These are phyloP conservation scores for Trachymyrmex cornetzi DNA, from an alignment of 1,140 invertebrate genomes.

Conservation along the genomic window DNA sequence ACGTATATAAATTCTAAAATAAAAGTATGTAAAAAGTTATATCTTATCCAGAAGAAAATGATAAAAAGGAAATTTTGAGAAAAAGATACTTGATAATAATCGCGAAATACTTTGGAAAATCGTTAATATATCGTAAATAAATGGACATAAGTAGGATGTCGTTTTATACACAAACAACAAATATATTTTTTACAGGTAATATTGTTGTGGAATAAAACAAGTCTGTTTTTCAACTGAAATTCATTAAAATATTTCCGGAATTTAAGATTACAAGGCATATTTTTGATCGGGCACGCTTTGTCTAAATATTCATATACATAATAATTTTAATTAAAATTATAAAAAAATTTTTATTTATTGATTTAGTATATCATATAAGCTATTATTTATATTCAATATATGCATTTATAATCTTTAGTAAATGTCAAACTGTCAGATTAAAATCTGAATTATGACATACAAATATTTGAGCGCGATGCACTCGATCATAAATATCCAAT, in stretches of 20 bases:
- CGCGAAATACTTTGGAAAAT: not conserved
- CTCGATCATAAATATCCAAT: not conserved
- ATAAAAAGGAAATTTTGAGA: not conserved
- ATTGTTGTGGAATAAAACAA: constrained; percentile 6
- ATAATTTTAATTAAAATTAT: not conserved
- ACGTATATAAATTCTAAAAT: not conserved
- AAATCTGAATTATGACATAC: not conserved
- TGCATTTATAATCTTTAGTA: not conserved
- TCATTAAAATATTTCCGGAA: not conserved
- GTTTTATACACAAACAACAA: not conserved
- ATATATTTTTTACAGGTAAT: not conserved
- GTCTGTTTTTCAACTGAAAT: constrained; percentile 20
- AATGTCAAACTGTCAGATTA: constrained; percentile 22
- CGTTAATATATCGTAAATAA: constrained; percentile 17
- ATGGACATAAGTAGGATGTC: not conserved
- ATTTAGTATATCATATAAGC: not conserved
- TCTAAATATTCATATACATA: not conserved
- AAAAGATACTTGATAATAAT: not conserved
- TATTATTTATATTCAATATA: not conserved
- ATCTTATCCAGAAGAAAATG: not conserved
- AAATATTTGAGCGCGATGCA: not conserved
- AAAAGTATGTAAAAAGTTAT: not conserved
- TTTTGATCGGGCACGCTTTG: not conserved
- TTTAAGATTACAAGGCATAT: not conserved
- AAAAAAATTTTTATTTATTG: constrained; percentile 2